Evolutionary conservation across 2,113 vertebrate species (phyloP).

Genomic region (Nicator chloris): DNA sequence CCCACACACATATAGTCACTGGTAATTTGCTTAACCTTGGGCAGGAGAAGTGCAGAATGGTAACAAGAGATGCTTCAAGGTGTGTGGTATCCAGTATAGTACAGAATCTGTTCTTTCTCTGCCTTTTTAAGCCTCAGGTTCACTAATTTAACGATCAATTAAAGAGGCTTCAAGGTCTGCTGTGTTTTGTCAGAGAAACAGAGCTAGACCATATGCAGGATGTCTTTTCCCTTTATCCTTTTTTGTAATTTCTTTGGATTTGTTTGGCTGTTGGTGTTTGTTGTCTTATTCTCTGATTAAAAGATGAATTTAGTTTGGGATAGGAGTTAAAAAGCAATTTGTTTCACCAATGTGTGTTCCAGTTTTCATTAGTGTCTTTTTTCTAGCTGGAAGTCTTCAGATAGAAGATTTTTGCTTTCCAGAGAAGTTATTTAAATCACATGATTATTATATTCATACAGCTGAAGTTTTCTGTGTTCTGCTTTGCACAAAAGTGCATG

Average conservation of each 20-base stretch:
- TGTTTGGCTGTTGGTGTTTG: not conserved
- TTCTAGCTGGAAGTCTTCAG: not conserved
- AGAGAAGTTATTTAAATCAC: not conserved
- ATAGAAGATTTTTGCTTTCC: not conserved
- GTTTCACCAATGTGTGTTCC: not conserved
- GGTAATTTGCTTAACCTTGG: not conserved
- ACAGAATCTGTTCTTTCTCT: not conserved
- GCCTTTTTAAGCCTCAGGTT: not conserved
- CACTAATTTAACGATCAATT: not conserved
- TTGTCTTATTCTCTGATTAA: not conserved
- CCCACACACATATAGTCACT: not conserved
- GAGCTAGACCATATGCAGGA: not conserved
- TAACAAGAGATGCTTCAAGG: not conserved
- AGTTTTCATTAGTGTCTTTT: not conserved
- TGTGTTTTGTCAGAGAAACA: constrained; percentile 4
- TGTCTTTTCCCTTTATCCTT: not conserved
- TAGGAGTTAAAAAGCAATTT: not conserved
- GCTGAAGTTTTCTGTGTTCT: not conserved
- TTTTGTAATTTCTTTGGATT: not conserved
- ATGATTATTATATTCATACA: not conserved
- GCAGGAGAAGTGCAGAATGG: not conserved
- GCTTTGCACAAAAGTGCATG: not conserved
- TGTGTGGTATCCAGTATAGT: not conserved
- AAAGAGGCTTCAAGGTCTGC: not conserved
- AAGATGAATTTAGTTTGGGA: not conserved